phyloP scores from a whole-genome alignment of 2,888 invertebrate genomes.

The Schrankia costaestrigalis region DNA sequence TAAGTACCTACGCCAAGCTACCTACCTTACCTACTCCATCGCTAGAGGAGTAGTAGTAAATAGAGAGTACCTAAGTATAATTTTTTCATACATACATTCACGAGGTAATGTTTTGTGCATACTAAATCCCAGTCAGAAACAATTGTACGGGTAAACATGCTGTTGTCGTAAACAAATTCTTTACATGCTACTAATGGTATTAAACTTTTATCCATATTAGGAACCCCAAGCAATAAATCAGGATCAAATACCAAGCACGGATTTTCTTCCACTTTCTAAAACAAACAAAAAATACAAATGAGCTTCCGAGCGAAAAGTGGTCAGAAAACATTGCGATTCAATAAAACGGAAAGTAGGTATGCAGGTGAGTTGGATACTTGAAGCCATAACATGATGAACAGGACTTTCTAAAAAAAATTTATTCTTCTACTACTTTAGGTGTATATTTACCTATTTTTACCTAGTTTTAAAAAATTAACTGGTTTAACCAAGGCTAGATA shows the following conservation, averaged over 20 bases:
- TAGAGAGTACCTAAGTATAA: neutral
- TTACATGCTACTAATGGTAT: slow-evolving; percentile 60
- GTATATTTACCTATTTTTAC: too few relatives aligned
- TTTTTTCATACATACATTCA: slow-evolving; percentile 74
- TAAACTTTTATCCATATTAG: slow-evolving; percentile 41
- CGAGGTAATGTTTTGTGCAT: slow-evolving; percentile 78
- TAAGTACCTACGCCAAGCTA: too few relatives aligned
- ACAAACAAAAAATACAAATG: slow-evolving; percentile 4
- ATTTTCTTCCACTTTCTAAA: slow-evolving; percentile 55
- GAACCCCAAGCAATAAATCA: slow-evolving; percentile 44
- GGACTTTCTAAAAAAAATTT: too few relatives aligned
- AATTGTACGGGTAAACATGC: slow-evolving; percentile 81
- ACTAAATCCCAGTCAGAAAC: slow-evolving; percentile 84
- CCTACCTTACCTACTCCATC: too few relatives aligned
- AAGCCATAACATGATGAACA: too few relatives aligned
- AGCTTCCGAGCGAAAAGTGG: too few relatives aligned
- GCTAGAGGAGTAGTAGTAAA: neutral
- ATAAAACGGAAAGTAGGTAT: too few relatives aligned
- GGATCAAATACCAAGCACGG: slow-evolving; percentile 72
- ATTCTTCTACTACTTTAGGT: too few relatives aligned
- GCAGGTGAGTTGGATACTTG: too few relatives aligned
- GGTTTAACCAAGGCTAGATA: too few relatives aligned
- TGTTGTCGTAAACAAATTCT: slow-evolving; percentile 77
- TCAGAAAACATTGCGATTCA: too few relatives aligned
- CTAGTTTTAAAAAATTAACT: too few relatives aligned